Conservation (phyloP, 2,113 vertebrate genomes). For the Casuarius casuarius region DNA sequence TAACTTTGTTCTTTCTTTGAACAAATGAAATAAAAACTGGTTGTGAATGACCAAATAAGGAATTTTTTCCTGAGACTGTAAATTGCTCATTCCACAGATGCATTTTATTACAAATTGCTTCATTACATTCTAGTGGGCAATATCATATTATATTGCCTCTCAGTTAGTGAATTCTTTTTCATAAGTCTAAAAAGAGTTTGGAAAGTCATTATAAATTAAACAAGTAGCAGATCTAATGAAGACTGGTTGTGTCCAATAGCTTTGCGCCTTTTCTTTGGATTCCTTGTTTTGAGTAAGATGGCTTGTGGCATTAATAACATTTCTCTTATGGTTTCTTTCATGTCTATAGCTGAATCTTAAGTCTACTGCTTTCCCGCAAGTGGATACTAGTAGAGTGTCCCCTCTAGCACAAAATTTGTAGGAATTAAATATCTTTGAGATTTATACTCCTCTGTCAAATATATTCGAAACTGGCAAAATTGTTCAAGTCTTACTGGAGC, state of each 20-base stretch:
- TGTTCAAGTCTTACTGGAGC: neutral
- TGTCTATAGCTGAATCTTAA: neutral
- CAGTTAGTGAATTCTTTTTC: neutral
- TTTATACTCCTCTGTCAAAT: neutral
- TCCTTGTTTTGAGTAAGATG: neutral
- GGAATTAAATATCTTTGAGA: neutral
- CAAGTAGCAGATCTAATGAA: neutral
- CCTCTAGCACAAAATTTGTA: neutral
- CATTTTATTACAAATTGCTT: constrained; percentile 34
- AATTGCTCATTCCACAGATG: neutral
- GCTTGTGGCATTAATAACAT: neutral
- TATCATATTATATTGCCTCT: neutral
- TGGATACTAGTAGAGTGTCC: neutral
- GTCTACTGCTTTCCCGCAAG: neutral
- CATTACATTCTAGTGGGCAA: constrained; percentile 27
- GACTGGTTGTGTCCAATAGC: neutral
- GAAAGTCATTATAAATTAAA: constrained; percentile 4
- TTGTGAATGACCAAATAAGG: neutral
- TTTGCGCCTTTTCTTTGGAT: neutral
- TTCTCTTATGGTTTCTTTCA: neutral
- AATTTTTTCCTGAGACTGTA: neutral
- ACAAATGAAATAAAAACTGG: neutral
- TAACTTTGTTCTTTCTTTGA: neutral
- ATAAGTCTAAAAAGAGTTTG: neutral
- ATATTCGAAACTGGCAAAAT: neutral